phyloP scores from a whole-genome alignment of 2,113 vertebrate genomes.

The Henicopernis longicauda region DNA sequence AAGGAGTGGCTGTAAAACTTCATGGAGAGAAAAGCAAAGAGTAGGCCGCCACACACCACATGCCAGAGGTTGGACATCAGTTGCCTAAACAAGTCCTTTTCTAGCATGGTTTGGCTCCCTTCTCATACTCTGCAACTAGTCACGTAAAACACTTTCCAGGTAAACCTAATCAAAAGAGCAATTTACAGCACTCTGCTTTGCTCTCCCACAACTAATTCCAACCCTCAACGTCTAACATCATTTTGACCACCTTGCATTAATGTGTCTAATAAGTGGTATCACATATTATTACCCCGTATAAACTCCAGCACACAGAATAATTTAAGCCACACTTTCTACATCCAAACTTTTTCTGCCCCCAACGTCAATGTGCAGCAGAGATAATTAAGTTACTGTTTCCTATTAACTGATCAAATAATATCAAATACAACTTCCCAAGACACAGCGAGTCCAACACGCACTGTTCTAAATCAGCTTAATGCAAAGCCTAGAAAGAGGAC shows the following conservation, averaged over 20 bases:
- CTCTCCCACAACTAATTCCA: not conserved
- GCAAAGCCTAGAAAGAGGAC: not conserved
- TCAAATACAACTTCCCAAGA: not conserved
- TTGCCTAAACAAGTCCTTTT: not conserved
- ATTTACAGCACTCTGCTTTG: not conserved
- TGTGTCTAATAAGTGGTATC: not conserved
- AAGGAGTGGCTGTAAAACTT: not conserved
- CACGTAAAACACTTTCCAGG: not conserved
- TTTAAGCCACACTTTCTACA: not conserved
- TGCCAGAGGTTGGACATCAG: not conserved
- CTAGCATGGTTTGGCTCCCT: not conserved
- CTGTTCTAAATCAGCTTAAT: not conserved
- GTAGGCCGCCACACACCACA: accelerated
- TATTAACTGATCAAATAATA: not conserved
- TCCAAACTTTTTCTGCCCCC: not conserved
- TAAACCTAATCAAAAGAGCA: not conserved
- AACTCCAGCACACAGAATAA: not conserved
- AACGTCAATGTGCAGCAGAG: not conserved
- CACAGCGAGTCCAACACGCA: not conserved
- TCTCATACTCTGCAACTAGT: not conserved
- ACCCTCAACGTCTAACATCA: accelerated
- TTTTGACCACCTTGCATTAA: not conserved
- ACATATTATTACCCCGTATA: not conserved
- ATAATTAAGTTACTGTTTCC: not conserved
- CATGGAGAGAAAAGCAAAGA: not conserved